Percentiles rank a stretch among this genome's conserved stretches.
These are phyloP conservation scores for Lissocephala sabroskyi DNA, from an alignment of 2,888 invertebrate genomes.

Conservation along the genomic window DNA sequence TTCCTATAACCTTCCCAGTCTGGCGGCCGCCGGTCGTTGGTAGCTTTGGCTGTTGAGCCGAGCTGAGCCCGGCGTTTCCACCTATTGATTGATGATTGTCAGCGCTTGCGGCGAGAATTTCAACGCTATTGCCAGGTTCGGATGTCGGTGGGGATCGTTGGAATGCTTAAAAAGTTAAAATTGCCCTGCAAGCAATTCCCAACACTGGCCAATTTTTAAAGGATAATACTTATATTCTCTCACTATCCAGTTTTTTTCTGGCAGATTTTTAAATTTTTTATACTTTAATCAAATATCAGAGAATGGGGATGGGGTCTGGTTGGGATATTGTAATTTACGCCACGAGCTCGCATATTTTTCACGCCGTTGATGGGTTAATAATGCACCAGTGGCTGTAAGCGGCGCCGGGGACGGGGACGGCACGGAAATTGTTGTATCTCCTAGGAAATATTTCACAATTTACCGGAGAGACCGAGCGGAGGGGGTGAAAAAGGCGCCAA, in stretches of 20 bases:
- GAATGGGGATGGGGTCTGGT: background rate
- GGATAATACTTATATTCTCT: constrained; percentile 41
- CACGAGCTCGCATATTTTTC: constrained; percentile 25
- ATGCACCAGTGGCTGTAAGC: background rate
- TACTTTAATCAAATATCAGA: constrained; percentile 43
- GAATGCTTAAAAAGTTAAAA: constrained; percentile 37
- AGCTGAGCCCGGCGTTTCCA: constrained; percentile 9
- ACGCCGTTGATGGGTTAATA: constrained; percentile 10
- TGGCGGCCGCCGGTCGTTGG: constrained; percentile 21
- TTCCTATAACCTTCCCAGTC: constrained; percentile 1
- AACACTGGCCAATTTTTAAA: constrained; percentile 50
- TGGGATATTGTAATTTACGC: constrained; percentile 31
- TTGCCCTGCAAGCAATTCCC: constrained; percentile 30
- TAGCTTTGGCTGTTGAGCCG: constrained; percentile 1
- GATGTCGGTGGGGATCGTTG: too few species aligned
- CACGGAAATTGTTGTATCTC: too few species aligned
- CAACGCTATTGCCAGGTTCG: background rate
- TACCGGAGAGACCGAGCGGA: constrained; percentile 5
- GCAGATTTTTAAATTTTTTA: constrained; percentile 35
- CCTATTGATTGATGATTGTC: constrained; percentile 58
- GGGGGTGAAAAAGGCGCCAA: too few species aligned
- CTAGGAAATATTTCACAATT: constrained; percentile 1
- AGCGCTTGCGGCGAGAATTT: constrained; percentile 6
- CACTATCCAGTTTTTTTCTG: background rate
- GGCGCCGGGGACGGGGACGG: background rate